These are phyloP conservation scores for Coecobrya sp. DNA, from an alignment of 2,888 invertebrate species.

Conservation along the genomic window DNA sequence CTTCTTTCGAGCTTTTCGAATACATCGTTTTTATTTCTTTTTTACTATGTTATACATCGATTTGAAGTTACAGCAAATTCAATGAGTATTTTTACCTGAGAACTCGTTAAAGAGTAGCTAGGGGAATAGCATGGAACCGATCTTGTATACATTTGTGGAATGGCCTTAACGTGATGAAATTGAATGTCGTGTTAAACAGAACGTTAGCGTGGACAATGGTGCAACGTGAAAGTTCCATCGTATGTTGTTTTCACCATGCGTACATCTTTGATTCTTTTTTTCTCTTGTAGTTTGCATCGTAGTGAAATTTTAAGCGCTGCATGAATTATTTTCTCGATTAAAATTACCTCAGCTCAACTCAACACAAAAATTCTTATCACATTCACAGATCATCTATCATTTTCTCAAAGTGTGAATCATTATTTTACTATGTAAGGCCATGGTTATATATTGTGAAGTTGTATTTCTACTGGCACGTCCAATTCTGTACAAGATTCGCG, in stretches of 20 bases:
- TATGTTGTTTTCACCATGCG: conserved; percentile 15
- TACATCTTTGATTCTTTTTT: conserved; percentile 52
- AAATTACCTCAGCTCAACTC: not conserved
- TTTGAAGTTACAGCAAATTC: too few species aligned
- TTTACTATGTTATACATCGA: too few species aligned
- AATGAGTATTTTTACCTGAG: too few species aligned
- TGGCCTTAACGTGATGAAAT: not conserved
- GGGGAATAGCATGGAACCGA: too few species aligned
- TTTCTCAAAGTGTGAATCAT: not conserved
- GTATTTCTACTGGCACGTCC: not conserved
- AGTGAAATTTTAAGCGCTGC: conserved; percentile 86
- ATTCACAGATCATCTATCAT: not conserved
- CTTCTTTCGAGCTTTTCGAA: too few species aligned
- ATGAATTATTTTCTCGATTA: conserved; percentile 43
- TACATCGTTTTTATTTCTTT: too few species aligned
- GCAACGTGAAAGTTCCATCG: too few species aligned
- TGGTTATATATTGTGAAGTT: not conserved
- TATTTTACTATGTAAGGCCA: not conserved
- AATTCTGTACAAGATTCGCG: conserved; percentile 13
- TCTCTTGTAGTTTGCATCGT: conserved; percentile 83
- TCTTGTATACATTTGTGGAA: not conserved
- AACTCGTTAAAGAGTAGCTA: too few species aligned
- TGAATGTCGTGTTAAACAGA: conserved; percentile 25
- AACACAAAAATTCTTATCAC: conserved; percentile 51
- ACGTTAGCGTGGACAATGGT: not conserved